Percentiles rank a stretch among this genome's conserved stretches.
Conservation (phyloP, 2,888 invertebrate species). For the Lampropteryx suffumata region DNA sequence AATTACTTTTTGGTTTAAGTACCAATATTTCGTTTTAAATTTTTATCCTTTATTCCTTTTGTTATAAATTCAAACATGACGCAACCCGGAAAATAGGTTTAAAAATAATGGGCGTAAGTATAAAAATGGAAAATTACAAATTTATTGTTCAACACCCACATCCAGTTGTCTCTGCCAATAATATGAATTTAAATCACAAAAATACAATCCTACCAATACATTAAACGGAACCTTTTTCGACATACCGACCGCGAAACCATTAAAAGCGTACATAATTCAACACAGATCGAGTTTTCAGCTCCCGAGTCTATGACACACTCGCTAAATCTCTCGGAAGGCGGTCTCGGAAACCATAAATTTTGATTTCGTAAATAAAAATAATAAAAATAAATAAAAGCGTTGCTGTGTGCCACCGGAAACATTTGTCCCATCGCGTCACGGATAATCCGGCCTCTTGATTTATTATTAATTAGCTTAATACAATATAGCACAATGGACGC, state of each 20-base stretch:
- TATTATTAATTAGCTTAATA: slow-evolving; percentile 79
- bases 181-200: slow-evolving; percentile 62
- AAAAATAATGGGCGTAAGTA: slow-evolving; percentile 27
- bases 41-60: no score
- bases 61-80: no score
- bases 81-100: slow-evolving; percentile 7
- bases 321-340: slow-evolving; percentile 81
- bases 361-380: slow-evolving; percentile 80
- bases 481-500: slow-evolving; percentile 46
- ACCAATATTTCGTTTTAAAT: no score
- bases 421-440: slow-evolving; percentile 76
- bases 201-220: slow-evolving; percentile 63
- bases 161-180: slow-evolving; percentile 43
- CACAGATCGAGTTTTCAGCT: slow-evolving; percentile 69
- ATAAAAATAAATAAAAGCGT: slow-evolving; percentile 76
- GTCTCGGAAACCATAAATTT: slow-evolving; percentile 74
- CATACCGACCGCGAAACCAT: slow-evolving; percentile 63
- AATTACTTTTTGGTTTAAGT: slow-evolving; percentile 1
- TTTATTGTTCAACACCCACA: slow-evolving; percentile 34
- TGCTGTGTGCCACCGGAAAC: slow-evolving; percentile 71
- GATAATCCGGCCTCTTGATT: slow-evolving; percentile 75
- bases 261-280: slow-evolving; percentile 76
- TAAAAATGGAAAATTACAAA: slow-evolving; percentile 26
- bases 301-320: slow-evolving; percentile 76
- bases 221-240: slow-evolving; percentile 57